Conservation (phyloP, 1,140 invertebrate genomes). For the Drosophila littoralis region DNA sequence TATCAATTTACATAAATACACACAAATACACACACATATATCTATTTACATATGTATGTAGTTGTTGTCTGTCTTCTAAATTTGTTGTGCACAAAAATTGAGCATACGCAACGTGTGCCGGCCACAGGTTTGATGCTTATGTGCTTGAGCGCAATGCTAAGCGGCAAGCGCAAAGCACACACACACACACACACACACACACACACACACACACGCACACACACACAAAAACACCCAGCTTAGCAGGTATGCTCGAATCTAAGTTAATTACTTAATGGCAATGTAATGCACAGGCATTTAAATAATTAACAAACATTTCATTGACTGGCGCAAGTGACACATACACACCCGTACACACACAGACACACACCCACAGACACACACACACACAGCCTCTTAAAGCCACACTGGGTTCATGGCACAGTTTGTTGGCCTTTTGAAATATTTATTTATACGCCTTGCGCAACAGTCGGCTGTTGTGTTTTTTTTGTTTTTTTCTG, state of each 20-base stretch:
- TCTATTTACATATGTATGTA: neutral
- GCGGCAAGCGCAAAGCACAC: neutral
- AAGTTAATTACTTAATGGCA: conserved; percentile 81
- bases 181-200: conserved; percentile 17
- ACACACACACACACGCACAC: conserved; percentile 2
- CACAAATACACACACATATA: neutral
- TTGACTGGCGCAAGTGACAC: conserved; percentile 72
- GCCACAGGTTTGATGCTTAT: conserved; percentile 10
- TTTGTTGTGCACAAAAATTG: conserved; percentile 51
- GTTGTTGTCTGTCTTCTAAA: conserved; percentile 1
- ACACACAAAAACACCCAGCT: conserved; percentile 22
- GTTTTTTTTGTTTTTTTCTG: conserved; percentile 21
- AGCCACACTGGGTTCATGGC: conserved; percentile 46
- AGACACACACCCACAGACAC: conserved; percentile 3
- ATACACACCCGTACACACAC: conserved; percentile 22
- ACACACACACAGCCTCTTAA: conserved; percentile 34
- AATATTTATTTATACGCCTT: conserved; percentile 63
- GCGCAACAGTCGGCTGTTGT: conserved; percentile 35
- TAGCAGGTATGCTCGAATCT: conserved; percentile 45
- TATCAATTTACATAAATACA: conserved; percentile 47
- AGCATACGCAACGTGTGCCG: conserved; percentile 58
- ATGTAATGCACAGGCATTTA: conserved; percentile 73
- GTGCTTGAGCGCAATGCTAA: conserved; percentile 10
- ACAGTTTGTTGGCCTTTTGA: conserved; percentile 44
- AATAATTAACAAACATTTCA: conserved; percentile 82